These are phyloP conservation scores for Momotus momota DNA, from an alignment of 2,797 vertebrate species.

Conservation along the genomic window DNA sequence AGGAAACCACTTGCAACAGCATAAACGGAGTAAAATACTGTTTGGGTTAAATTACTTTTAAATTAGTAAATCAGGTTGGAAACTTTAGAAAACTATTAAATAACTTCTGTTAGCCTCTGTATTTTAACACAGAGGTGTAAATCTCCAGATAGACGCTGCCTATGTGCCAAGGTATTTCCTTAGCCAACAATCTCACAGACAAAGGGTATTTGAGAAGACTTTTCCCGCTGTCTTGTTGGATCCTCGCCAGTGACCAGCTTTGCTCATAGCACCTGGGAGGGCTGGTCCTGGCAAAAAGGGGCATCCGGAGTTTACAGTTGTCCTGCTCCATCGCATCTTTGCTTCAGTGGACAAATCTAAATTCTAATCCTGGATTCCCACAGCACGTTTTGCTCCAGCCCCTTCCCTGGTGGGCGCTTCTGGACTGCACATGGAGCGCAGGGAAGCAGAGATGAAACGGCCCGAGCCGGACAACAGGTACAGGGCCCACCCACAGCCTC, in stretches of 20 bases:
- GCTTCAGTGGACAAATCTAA: background rate
- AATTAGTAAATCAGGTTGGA: background rate
- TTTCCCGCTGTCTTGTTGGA: background rate
- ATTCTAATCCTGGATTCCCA: background rate
- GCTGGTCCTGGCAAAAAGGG: fast-evolving
- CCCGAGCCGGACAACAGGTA: fast-evolving
- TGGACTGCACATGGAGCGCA: fast-evolving
- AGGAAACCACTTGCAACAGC: background rate
- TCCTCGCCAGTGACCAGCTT: too few species aligned
- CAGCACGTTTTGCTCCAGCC: fast-evolving
- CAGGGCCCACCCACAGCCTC: fast-evolving
- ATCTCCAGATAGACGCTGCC: background rate
- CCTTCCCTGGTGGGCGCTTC: background rate
- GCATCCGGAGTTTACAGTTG: fast-evolving
- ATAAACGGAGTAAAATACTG: background rate
- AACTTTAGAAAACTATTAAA: background rate
- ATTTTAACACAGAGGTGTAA: background rate
- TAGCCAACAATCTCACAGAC: background rate
- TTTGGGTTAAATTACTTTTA: background rate
- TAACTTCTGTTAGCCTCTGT: too few species aligned
- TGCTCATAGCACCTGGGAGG: fast-evolving
- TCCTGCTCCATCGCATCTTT: background rate
- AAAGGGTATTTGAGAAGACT: fast-evolving
- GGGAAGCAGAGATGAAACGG: fast-evolving
- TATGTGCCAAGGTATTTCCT: fast-evolving